Conservation (phyloP, 2,113 vertebrate genomes). For the Urocolius indicus region DNA sequence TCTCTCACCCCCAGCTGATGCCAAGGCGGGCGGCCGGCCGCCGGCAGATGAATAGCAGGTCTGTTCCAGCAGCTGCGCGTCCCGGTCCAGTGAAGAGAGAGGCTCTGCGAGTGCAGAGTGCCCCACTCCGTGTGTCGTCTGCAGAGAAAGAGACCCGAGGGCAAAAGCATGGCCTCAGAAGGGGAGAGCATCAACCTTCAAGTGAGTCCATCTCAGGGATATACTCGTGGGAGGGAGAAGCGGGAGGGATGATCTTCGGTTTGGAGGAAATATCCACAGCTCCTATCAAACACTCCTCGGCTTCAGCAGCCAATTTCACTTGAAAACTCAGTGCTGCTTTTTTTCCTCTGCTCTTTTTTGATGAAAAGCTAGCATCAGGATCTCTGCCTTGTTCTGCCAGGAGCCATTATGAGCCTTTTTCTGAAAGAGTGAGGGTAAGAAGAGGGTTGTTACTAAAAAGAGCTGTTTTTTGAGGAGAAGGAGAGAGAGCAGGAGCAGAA, state of each 20-base stretch:
- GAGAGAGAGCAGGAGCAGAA: not conserved
- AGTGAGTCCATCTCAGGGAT: slow-evolving; percentile 62
- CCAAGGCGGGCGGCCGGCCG: slow-evolving; percentile 40
- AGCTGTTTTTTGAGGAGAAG: not conserved
- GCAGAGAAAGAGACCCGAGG: not conserved
- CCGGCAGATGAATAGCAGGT: slow-evolving; percentile 75
- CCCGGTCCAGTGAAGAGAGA: slow-evolving; percentile 28
- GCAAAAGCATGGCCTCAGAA: slow-evolving; percentile 65
- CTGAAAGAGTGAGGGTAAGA: not conserved
- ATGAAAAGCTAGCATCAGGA: not conserved
- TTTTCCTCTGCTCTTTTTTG: not conserved
- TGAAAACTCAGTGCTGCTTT: slow-evolving; percentile 2
- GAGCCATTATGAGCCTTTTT: not conserved
- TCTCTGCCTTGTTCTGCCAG: not conserved
- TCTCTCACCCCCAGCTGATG: slow-evolving; percentile 4
- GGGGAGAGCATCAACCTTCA: slow-evolving; percentile 62
- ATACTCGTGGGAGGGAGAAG: not conserved
- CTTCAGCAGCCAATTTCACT: slow-evolving; percentile 11
- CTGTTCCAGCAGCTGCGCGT: slow-evolving; percentile 71
- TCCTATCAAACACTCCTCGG: not conserved
- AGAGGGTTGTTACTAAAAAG: not conserved
- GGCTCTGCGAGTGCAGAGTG: not conserved
- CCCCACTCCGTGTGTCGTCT: not conserved
- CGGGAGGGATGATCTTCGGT: accelerated
- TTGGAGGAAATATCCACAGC: not conserved